Evolutionary conservation across 2,113 vertebrate genomes (phyloP).

Genomic region (Cyanoderma ruficeps): DNA sequence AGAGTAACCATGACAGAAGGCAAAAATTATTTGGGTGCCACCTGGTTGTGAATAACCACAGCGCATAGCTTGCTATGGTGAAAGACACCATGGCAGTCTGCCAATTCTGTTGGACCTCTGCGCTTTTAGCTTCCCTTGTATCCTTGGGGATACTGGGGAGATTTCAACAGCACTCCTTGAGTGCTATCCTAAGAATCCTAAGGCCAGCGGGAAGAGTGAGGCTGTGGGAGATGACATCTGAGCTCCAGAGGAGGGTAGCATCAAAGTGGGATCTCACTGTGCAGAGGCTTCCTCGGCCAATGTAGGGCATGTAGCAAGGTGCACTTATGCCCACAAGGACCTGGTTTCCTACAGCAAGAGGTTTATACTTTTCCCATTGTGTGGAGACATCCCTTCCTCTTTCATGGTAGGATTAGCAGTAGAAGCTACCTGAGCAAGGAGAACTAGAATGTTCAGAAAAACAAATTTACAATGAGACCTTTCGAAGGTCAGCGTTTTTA

Average conservation of each 20-base stretch:
- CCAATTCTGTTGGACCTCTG: background rate
- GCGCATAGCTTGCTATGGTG: background rate
- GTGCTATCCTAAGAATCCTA: background rate
- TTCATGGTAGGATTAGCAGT: background rate
- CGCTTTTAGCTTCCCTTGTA: background rate
- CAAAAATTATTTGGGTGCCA: background rate
- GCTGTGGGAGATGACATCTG: background rate
- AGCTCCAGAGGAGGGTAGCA: background rate
- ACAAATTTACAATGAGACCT: background rate
- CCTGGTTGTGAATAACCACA: background rate
- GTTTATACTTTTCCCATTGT: background rate
- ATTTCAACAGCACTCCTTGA: background rate
- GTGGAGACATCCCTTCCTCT: background rate
- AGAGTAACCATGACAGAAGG: background rate
- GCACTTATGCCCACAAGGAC: background rate
- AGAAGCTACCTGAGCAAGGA: background rate
- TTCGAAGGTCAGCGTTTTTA: background rate
- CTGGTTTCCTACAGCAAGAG: background rate
- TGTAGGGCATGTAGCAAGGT: accelerated
- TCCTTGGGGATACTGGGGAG: background rate
- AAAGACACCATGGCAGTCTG: background rate
- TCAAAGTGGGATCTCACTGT: background rate
- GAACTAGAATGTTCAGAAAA: background rate
- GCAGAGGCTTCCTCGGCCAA: accelerated
- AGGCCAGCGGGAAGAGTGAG: background rate